Percentiles rank a stretch among this genome's conserved stretches.
Conservation (phyloP, 1,140 invertebrate species). For the Aricia agestis region DNA sequence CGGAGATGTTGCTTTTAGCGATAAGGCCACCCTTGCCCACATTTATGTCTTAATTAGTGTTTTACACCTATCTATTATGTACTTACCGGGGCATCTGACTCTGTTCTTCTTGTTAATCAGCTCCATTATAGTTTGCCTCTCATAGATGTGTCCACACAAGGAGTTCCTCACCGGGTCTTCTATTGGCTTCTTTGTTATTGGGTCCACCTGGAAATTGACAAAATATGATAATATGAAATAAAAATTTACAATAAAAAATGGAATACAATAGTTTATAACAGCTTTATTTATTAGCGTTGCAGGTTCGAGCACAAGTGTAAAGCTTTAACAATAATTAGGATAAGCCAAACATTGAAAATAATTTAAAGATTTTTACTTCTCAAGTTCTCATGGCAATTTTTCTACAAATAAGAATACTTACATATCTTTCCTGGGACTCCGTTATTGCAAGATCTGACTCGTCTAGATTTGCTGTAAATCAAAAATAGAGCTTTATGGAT, state of each 20-base stretch:
- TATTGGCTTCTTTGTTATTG: constrained; percentile 76
- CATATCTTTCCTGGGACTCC: constrained; percentile 45
- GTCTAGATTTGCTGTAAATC: constrained; percentile 48
- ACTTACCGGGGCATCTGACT: constrained; percentile 68
- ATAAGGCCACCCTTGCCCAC: too few species aligned
- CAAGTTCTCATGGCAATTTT: too few species aligned
- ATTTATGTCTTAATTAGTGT: too few species aligned
- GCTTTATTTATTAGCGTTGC: too few species aligned
- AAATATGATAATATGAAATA: constrained; percentile 7
- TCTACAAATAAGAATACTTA: constrained; percentile 33
- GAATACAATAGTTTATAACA: too few species aligned
- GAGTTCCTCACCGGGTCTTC: constrained; percentile 75
- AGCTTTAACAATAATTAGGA: too few species aligned
- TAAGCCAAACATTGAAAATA: too few species aligned
- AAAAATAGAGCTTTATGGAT: neutral
- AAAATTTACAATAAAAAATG: too few species aligned
- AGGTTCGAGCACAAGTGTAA: too few species aligned
- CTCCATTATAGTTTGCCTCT: constrained; percentile 59
- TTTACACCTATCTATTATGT: too few species aligned
- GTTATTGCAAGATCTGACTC: constrained; percentile 56
- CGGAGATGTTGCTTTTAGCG: too few species aligned
- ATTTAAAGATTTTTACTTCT: too few species aligned
- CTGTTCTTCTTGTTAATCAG: constrained; percentile 60
- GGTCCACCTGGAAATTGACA: constrained; percentile 69
- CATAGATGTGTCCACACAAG: constrained; percentile 77